Base-by-base conservation (phyloP, 2,888 invertebrate species). In the Poecilobothrus nobilitatus region DNA sequence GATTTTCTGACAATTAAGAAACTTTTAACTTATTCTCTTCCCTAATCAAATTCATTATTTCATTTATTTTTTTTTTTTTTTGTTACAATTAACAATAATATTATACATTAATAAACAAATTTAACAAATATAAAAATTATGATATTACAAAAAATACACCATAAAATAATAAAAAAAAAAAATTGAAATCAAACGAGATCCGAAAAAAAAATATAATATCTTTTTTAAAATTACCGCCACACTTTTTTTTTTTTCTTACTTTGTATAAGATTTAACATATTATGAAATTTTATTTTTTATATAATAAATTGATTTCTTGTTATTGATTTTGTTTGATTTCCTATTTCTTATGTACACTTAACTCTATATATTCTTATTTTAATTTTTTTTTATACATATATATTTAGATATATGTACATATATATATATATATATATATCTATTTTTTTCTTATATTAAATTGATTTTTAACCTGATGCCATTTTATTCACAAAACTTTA, bases 211-310 rank as follows among this genome's bases (percentile, higher is more conserved):
- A n/a, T n/a, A n/a, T 27, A 27, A 27, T 1, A 53, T 53, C 15
- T n/a, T 53, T 53, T 27, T 53, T 18, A 53, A 53, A 53, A 53
- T 53, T 53, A 53, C 53, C 53, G 53, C 53, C 53, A 53, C 53
- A 53, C 53, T 53, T 53, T 53, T 18, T 53, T 15, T n/a, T n/a
- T 41, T 41, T 41, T 5, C 9, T 27, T 37, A 53, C n/a, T 18
- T 53, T 53, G n/a, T n/a, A 41, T 41, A 41, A 41, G 7, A 41
- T 41, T 41, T 41, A 41, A 41, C 15, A 41, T 41, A n/a, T n/a
- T n/a, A 41, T 18, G 53, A 53, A 53, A 18, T 4, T 53, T 53
- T 53, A 18, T 10, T 12, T 3, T 44, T 44, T 53, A 53, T 53
- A 53, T 12, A 12, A 53, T n/a, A 53, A 18, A 53, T 53, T 53